Evolutionary conservation across 2,888 invertebrate species (phyloP), one percentile per base, ranked within the genome.

Genomic region (Dolichopus griseipennis): DNA sequence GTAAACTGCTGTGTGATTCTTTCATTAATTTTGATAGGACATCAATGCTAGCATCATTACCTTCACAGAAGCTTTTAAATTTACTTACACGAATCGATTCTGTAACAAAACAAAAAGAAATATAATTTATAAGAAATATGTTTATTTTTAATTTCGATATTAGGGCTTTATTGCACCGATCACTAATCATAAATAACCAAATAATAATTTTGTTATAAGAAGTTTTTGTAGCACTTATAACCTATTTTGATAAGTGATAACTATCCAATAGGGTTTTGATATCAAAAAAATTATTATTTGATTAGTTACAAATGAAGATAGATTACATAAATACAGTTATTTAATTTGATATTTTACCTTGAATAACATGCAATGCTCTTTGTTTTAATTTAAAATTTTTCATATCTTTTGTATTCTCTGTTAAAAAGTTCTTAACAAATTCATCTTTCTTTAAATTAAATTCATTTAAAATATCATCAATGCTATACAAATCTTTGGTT

Each of bases 291-390:
- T n/a, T n/a, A n/a, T n/a, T n/a, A n/a, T n/a, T n/a, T n/a, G n/a
- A n/a, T n/a, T n/a, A n/a, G n/a, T n/a, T n/a, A n/a, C n/a, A n/a
- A n/a, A n/a, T n/a, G n/a, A n/a, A n/a, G n/a, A n/a, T n/a, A n/a
- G n/a, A n/a, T n/a, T n/a, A n/a, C n/a, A n/a, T n/a, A n/a, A n/a
- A n/a, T n/a, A n/a, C n/a, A n/a, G n/a, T n/a, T n/a, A n/a, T n/a
- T n/a, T n/a, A n/a, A n/a, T n/a, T n/a, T n/a, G n/a, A 5, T 7
- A 22, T 71, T 77, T 79, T 79, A 89, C 90, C 90, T 84, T 88
- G 86, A 75, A 90, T 90, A 20, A 98, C 97, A 78, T 99, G 98
- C 37, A 90, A 82, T 5, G 95, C 93, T 72, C 99, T 87, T 77
- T 96, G 90, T 71, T 86, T 85, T 52, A 98, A 83, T 80, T 93